phyloP scores from a whole-genome alignment of 2,888 invertebrate genomes.

The Ariolimax columbianus region DNA sequence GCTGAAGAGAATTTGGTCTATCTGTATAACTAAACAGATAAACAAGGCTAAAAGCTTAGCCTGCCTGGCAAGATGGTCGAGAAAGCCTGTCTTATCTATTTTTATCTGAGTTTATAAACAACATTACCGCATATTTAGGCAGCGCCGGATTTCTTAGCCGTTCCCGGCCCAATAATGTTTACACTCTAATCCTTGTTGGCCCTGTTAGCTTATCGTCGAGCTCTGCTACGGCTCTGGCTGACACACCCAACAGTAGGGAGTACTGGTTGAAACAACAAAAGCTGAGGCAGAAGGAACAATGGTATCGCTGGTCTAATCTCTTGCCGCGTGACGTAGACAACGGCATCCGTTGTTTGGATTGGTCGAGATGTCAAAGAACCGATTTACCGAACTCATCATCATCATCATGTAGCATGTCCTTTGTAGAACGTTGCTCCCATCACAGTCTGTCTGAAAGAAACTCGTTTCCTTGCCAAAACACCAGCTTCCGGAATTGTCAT shows the following conservation, averaged over 20 bases:
- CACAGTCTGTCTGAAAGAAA: no score
- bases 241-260: background rate
- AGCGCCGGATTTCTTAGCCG: slow-evolving; percentile 27
- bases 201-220: background rate
- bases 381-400: background rate
- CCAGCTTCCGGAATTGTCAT: no score
- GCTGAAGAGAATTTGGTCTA: no score
- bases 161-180: slow-evolving; percentile 22
- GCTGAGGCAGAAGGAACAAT: background rate
- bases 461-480: no score
- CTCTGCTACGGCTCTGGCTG: background rate
- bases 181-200: slow-evolving; percentile 12
- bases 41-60: background rate
- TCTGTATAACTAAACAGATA: background rate
- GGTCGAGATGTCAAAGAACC: background rate
- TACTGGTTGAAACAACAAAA: background rate
- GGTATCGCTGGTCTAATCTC: slow-evolving; percentile 24
- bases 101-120: slow-evolving; percentile 37
- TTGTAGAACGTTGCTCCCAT: no score
- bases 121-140: slow-evolving; percentile 3
- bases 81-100: slow-evolving; percentile 7
- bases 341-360: slow-evolving; percentile 21
- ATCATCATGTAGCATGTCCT: no score
- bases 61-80: background rate
- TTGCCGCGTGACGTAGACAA: slow-evolving; percentile 19